These are phyloP conservation scores for Eurytoma adleriae DNA, from an alignment of 2,888 invertebrate genomes.

Conservation along the genomic window DNA sequence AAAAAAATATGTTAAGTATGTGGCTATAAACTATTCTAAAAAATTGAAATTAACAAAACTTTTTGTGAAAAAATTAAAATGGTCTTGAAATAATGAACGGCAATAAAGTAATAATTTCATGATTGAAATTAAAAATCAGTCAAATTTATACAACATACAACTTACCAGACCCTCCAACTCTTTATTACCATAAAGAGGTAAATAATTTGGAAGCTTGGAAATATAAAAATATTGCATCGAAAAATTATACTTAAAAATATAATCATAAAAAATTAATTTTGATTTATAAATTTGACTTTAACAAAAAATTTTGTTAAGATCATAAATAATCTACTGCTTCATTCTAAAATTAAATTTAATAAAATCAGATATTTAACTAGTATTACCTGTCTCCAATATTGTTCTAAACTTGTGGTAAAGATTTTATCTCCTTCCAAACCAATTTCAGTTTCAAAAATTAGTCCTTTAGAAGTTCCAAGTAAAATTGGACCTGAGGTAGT, in stretches of 20 bases:
- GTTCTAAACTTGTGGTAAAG: constrained; percentile 85
- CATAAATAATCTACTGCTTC: neutral
- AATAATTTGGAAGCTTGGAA: constrained; percentile 84
- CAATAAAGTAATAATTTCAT: constrained; percentile 3
- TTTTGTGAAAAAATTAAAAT: constrained; percentile 41
- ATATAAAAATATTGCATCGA: constrained; percentile 56
- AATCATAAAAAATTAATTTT: constrained; percentile 48
- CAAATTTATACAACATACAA: constrained; percentile 56
- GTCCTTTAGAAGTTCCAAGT: constrained; percentile 92
- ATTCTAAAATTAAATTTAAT: constrained; percentile 16
- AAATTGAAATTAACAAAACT: constrained; percentile 49
- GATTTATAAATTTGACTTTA: constrained; percentile 1
- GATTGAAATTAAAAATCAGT: constrained; percentile 10
- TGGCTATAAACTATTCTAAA: constrained; percentile 20
- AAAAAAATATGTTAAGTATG: neutral
- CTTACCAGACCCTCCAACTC: constrained; percentile 87
- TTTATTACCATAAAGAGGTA: constrained; percentile 84
- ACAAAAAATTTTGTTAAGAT: constrained; percentile 55
- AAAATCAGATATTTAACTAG: constrained; percentile 40
- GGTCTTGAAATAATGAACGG: constrained; percentile 2
- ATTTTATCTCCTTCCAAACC: constrained; percentile 88
- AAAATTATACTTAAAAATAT: constrained; percentile 31
- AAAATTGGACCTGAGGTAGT: constrained; percentile 89
- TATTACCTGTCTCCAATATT: constrained; percentile 90
- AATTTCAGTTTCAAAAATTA: constrained; percentile 94